These are phyloP conservation scores for Hypotaenidia okinawae DNA, from an alignment of 2,797 vertebrate genomes.

Conservation along the genomic window DNA sequence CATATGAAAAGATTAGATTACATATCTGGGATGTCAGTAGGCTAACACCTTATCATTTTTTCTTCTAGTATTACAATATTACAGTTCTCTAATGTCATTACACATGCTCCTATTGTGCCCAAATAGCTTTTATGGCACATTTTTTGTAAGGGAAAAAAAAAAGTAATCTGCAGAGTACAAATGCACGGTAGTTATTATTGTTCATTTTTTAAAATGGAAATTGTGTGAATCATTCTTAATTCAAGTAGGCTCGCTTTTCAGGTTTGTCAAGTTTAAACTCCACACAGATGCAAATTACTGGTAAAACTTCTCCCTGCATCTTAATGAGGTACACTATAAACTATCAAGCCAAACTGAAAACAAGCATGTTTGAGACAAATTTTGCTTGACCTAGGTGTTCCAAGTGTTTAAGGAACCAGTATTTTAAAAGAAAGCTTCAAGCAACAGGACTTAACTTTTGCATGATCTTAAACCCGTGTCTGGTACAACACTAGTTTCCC, in stretches of 20 bases:
- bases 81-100: neutral
- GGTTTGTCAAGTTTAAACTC: conserved; percentile 65
- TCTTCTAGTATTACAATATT: neutral
- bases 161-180: neutral
- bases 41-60: conserved; percentile 49
- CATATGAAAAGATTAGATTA: conserved; percentile 67
- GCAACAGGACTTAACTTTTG: neutral
- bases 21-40: conserved; percentile 52
- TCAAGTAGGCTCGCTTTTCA: conserved; percentile 50
- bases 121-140: neutral
- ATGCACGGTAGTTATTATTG: conserved; percentile 28
- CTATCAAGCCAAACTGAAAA: conserved; percentile 21
- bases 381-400: neutral
- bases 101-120: neutral
- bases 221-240: conserved; percentile 55
- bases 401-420: neutral
- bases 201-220: conserved; percentile 52
- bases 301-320: conserved; percentile 59
- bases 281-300: conserved; percentile 63
- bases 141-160: neutral
- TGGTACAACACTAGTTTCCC: neutral
- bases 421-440: neutral
- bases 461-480: neutral
- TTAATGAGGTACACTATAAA: conserved; percentile 44
- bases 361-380: neutral